Conservation (phyloP, 2,113 vertebrate genomes). For the Mixornis gularis region DNA sequence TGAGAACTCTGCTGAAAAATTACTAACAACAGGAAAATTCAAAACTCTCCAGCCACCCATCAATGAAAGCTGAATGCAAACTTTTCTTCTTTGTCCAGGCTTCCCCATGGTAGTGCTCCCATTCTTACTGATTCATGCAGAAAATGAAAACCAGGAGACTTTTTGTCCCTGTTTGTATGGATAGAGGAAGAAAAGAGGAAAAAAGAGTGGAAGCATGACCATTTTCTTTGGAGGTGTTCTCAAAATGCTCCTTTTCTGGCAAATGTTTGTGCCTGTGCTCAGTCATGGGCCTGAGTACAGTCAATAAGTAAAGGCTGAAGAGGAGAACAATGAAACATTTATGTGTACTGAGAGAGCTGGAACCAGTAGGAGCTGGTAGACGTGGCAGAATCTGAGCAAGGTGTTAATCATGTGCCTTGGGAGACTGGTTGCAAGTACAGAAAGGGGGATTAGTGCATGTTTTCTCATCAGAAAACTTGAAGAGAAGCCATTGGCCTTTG, state of each 20-base stretch:
- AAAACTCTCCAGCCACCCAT: not conserved
- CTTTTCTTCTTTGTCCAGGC: not conserved
- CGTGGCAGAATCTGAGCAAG: constrained; percentile 24
- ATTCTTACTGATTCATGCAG: constrained; percentile 48
- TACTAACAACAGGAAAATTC: not conserved
- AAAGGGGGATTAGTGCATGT: not conserved
- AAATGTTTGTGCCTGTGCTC: not conserved
- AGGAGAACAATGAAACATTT: constrained; percentile 29
- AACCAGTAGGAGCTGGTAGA: not conserved
- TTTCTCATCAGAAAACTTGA: not conserved
- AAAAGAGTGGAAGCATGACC: not conserved
- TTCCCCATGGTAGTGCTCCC: not conserved
- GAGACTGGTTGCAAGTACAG: not conserved
- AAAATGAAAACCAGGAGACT: constrained; percentile 47
- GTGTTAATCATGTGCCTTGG: constrained; percentile 8
- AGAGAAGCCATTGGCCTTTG: not conserved
- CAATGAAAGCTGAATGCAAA: not conserved
- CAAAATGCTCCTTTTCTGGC: not conserved
- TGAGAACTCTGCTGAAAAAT: not conserved
- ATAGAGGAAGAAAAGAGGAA: not conserved
- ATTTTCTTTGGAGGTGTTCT: constrained; percentile 6
- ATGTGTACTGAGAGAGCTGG: not conserved
- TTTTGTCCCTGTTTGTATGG: not conserved
- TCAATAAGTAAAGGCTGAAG: not conserved
- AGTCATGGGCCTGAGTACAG: not conserved